Percentiles rank a stretch among this genome's conserved stretches.
phyloP scores from a whole-genome alignment of 2,888 invertebrate genomes.

The Idaea straminata region DNA sequence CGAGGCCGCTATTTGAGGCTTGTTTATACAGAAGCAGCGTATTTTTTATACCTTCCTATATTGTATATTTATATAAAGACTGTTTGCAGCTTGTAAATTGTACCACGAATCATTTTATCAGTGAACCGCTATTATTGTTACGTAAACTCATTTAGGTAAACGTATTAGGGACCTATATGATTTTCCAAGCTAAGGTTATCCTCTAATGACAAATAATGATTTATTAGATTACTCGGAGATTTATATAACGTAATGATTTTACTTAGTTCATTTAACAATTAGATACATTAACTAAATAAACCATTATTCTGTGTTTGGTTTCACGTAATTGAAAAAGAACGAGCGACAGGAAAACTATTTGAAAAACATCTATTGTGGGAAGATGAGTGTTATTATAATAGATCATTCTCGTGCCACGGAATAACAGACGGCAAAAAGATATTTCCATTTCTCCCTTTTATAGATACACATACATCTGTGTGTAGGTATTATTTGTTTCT shows the following conservation, averaged over 20 bases:
- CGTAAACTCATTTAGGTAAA: constrained; percentile 7
- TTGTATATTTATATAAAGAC: constrained; percentile 16
- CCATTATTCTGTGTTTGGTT: neutral
- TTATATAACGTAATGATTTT: too few species aligned
- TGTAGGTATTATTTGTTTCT: neutral
- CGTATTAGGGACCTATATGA: neutral
- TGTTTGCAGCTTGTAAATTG: constrained; percentile 36
- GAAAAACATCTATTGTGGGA: neutral
- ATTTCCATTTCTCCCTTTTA: neutral
- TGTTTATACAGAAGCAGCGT: constrained; percentile 6
- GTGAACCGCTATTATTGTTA: constrained; percentile 33
- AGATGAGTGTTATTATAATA: constrained; percentile 1
- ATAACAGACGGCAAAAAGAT: neutral
- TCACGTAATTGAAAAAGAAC: neutral
- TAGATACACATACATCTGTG: neutral
- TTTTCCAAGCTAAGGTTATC: too few species aligned
- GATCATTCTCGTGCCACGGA: neutral
- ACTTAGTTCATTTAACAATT: too few species aligned
- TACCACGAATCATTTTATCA: constrained; percentile 37
- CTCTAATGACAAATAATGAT: too few species aligned
- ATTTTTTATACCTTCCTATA: constrained; percentile 4
- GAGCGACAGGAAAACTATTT: neutral
- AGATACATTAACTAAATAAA: too few species aligned
- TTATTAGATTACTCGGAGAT: too few species aligned
- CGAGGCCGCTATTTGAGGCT: constrained; percentile 13